Base-by-base conservation (phyloP, 1,140 invertebrate species). In the Cydia fagiglandana region DNA sequence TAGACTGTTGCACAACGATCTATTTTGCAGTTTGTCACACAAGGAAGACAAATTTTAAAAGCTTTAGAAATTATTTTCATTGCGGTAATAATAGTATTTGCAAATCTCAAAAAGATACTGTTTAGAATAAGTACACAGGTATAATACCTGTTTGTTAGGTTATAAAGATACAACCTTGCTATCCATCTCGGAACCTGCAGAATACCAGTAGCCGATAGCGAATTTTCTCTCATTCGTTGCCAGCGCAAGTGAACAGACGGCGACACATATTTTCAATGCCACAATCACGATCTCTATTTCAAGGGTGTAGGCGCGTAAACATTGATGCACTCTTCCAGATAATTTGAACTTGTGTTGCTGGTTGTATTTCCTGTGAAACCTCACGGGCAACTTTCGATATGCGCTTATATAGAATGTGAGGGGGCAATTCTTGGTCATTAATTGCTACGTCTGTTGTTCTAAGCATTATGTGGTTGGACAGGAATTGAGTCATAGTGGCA, bases 331-430 rank as follows among this genome's bases (percentile, higher is more conserved):
- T 61, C 20, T 24, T 9, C 1, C 7, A 20, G 20, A 20, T 20
- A 17, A 61, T 61, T 61, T 61, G 17, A 61, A 61, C 56, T 10
- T 24, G 20, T 61, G 56, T 61, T 4, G 56, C 56, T 24, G 20
- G 17, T 61, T 61, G 56, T 61, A 61, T 61, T 61, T 61, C 56
- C 56, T 61, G 56, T 61, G 56, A 61, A 24, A 61, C 56, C 56
- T 61, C 56, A 61, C 56, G 20, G n/a, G 56, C 20, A 61, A 61
- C 56, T 61, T 61, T 61, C 56, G 56, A 61, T 61, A 61, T 24
- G 56, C 56, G 56, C 56, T 61, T 61, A 61, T 61, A 61, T 61
- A 61, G 17, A 24, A 61, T 20, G 56, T 61, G 56, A 20, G 56
- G 56, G 17, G 56, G 20, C 10, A 24, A 47, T 47, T 47, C 56